Base-by-base conservation (phyloP, 2,113 vertebrate species). In the Crocuta crocuta region DNA sequence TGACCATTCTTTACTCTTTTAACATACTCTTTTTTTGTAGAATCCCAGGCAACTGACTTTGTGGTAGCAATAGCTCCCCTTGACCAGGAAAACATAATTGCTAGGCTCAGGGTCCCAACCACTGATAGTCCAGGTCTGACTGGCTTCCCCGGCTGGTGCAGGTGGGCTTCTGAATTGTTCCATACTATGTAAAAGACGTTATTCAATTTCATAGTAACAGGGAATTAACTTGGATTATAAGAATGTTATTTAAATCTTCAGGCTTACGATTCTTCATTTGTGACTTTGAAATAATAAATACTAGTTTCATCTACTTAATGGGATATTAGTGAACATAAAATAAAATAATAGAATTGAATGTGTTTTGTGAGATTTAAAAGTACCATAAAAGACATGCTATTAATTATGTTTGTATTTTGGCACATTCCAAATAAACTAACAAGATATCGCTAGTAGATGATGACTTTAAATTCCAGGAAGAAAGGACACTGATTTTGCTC, bases 241-340 rank as follows among this genome's bases (percentile, higher is more conserved):
- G 23, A 28, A 55, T 0, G 33, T 28, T 61, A 70, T 3, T 82
- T 66, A 74, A 2, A 65, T 94, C 45, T 81, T 66, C n/a, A 26
- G 4, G 17, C 7, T 7, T 63, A n/a, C 63, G 31, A 53, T 50
- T 1, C 6, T 11, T 58, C 61, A 31, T 86, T 50, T 35, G 7
- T 21, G 68, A 85, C 71, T 85, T 86, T 92, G 39, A 88, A 65
- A 91, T 63, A 68, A 5, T 80, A 85, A 68, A 23, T 79, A 86
- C 55, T 78, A 7, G 12, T 1, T 66, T 95, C 3, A n/a, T 71
- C 15, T 48, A 26, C 35, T 78, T 88, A 61, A 45, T 19, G 26
- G 8, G 63, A 71, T 43, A 50, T 71, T 95, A 48, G 50, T 65
- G 23, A 85, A 1, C 50, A 31, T n/a, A 83, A 88, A 91, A 91